A percentile compares a stretch with the other conserved stretches of the same genome.
Conservation (phyloP, 2,113 vertebrate species). For the Mus musculus region DNA sequence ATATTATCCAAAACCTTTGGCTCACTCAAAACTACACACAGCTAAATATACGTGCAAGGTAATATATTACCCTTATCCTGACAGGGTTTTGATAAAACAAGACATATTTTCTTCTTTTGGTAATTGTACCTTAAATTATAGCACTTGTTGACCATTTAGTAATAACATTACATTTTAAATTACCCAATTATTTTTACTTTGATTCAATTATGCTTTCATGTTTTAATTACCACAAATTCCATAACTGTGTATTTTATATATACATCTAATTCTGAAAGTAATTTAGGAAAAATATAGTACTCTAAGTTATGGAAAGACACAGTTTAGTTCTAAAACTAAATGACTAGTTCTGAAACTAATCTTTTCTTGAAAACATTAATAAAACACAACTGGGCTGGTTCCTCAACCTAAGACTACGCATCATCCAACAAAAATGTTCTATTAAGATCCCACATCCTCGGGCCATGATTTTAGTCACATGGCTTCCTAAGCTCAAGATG, state of each 20-base stretch:
- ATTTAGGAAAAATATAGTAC: not conserved
- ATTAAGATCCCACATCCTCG: not conserved
- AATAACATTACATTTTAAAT: not conserved
- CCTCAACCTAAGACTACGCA: not conserved
- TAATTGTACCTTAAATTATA: not conserved
- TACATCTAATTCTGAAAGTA: conserved; percentile 1
- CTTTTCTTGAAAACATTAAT: conserved; percentile 1
- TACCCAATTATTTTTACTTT: conserved; percentile 14
- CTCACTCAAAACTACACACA: conserved; percentile 20
- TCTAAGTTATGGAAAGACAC: not conserved
- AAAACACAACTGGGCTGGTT: not conserved
- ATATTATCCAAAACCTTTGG: not conserved
- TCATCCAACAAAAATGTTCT: not conserved
- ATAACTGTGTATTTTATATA: not conserved
- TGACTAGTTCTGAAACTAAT: not conserved
- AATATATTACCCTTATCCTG: not conserved
- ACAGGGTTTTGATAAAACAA: not conserved
- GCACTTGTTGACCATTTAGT: not conserved
- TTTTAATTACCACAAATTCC: not conserved
- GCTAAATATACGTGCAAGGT: not conserved
- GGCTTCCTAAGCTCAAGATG: not conserved
- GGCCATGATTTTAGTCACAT: not conserved
- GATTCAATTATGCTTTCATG: conserved; percentile 5
- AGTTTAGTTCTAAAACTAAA: not conserved
- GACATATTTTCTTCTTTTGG: not conserved